phyloP scores from a whole-genome alignment of 1,140 invertebrate genomes.

The Atta texana region DNA sequence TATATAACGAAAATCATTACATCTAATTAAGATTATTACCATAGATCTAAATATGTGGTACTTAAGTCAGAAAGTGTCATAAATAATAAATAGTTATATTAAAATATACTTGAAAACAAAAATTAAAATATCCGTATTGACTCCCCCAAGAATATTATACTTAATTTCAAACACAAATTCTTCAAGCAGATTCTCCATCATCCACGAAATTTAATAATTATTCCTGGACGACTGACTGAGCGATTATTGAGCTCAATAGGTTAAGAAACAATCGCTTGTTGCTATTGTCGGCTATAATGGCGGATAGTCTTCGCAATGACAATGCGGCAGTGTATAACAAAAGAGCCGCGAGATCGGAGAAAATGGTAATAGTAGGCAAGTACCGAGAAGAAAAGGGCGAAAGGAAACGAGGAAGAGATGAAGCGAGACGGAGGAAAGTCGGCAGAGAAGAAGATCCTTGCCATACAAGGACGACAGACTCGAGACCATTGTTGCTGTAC shows the following conservation, averaged over 20 bases:
- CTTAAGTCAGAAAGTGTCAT: neutral
- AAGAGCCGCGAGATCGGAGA: conserved; percentile 65
- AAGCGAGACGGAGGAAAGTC: conserved; percentile 62
- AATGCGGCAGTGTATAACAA: conserved; percentile 54
- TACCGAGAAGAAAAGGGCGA: neutral
- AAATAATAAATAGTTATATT: neutral
- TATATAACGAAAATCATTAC: neutral
- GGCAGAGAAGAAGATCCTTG: conserved; percentile 63
- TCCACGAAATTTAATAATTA: conserved; percentile 43
- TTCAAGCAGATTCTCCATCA: neutral
- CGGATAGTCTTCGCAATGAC: conserved; percentile 42
- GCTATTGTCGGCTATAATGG: conserved; percentile 51
- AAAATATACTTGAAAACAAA: no score
- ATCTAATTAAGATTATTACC: neutral
- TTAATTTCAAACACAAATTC: neutral
- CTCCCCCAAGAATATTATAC: no score
- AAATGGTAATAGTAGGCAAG: conserved; percentile 54
- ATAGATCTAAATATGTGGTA: neutral
- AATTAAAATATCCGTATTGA: no score
- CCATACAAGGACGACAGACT: conserved; percentile 59
- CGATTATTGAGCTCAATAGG: conserved; percentile 37
- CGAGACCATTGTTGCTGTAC: conserved; percentile 66
- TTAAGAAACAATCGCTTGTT: conserved; percentile 54
- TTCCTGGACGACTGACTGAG: conserved; percentile 37
- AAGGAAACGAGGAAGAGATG: neutral